phyloP scores from a whole-genome alignment of 2,888 invertebrate genomes.

The Perdita meconis region DNA sequence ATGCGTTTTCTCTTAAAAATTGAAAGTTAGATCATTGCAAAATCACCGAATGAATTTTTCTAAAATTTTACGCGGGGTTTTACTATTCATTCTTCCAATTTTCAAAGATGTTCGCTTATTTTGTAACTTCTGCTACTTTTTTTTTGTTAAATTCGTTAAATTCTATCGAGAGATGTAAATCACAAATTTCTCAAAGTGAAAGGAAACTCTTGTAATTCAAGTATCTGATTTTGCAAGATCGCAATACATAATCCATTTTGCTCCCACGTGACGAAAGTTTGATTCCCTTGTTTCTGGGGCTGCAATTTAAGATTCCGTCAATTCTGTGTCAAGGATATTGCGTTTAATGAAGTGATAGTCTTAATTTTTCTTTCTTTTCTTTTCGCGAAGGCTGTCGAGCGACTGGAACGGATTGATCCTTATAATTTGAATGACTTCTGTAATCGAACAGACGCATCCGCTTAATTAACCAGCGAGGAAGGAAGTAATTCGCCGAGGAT shows the following conservation, averaged over 20 bases:
- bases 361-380: conserved; percentile 47
- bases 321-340: conserved; percentile 69
- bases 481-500: conserved; percentile 61
- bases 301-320: conserved; percentile 28
- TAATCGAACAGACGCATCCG: conserved; percentile 62
- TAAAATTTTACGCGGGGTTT: no score
- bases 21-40: no score
- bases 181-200: no score
- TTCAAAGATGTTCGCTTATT: no score
- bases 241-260: not conserved
- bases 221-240: not conserved
- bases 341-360: conserved; percentile 40
- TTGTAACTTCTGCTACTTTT: no score
- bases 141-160: no score
- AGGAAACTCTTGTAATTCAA: no score
- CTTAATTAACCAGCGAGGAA: conserved; percentile 65
- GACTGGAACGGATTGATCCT: conserved; percentile 71
- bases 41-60: no score
- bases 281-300: conserved; percentile 8
- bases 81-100: no score
- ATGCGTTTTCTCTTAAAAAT: no score
- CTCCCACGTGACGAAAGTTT: not conserved
- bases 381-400: conserved; percentile 64
- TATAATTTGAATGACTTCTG: conserved; percentile 65
- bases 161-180: no score